Base-by-base conservation (phyloP, 2,888 invertebrate genomes). In the Cataglyphis albicans region DNA sequence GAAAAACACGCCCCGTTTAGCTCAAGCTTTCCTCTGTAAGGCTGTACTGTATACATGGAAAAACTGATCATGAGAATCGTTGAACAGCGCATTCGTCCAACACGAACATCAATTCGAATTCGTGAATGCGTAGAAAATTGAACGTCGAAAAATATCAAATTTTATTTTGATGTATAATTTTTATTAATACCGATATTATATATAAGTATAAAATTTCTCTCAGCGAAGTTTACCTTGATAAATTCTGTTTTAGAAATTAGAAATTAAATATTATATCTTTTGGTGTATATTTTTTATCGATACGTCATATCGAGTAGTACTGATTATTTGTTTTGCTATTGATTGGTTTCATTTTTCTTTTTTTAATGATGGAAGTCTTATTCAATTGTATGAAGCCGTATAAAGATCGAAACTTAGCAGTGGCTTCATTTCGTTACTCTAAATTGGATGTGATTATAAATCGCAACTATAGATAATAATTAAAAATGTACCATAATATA, bases 391-490 rank as follows among this genome's bases (percentile, higher is more conserved):
- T 29, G 93, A 93, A 93, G 90, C 93, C 93, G 55, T 85, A 86
- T 70, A 89, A 89, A 81, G 75, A 21, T 86, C 81, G 92, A 93
- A 93, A 93, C 93, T 38, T 92, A 89, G 84, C 88, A 88, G 90
- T 88, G 89, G 88, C 87, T 89, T 88, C 88, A 82, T 89, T 90
- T 89, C 85, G 81, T 86, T 84, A 88, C 85, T 80, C 86, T 78
- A 88, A 92, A 93, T 92, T 92, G 89, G 85, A 90, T 85, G 84
- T 84, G n/a, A 67, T 32, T 29, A n/a, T 41, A 78, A 57, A 52
- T 4, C 10, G 25, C 44, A 44, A 52, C 55, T 73, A 35, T 10
- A 48, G 44, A 5, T n/a, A 59, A 57, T 67, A 57, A 55, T 38
- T 38, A 25, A 67, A 55, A 21, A 6, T 67, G 12, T 29, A 29